A percentile compares a stretch with the other conserved stretches of the same genome.
Evolutionary conservation across 2,797 vertebrate genomes (phyloP).

Genomic region (Lycodopsis pacificus): DNA sequence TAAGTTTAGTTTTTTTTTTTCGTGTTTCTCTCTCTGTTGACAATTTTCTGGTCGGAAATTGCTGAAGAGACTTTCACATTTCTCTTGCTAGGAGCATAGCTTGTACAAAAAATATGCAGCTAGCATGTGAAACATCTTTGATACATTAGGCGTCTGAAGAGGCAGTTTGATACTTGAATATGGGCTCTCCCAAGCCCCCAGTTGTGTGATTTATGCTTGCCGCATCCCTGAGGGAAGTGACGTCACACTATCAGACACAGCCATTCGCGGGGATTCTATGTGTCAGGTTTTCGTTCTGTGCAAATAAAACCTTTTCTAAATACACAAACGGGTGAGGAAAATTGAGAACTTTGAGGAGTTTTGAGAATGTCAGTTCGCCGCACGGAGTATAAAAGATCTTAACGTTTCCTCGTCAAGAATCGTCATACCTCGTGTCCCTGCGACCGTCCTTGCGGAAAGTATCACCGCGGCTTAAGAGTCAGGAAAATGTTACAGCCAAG

Average conservation of each 20-base stretch:
- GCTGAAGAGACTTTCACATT: background rate
- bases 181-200: background rate
- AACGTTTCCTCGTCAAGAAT: background rate
- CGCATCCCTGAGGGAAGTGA: too few relatives aligned
- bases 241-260: background rate
- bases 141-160: background rate
- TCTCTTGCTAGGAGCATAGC: background rate
- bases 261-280: background rate
- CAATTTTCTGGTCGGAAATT: background rate
- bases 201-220: background rate
- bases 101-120: background rate
- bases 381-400: background rate
- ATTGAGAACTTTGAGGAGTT: background rate
- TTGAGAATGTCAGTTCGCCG: background rate
- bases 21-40: background rate
- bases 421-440: background rate
- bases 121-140: background rate
- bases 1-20: background rate
- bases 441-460: background rate
- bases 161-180: background rate
- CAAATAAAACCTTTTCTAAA: background rate
- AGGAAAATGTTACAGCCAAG: conserved; percentile 2
- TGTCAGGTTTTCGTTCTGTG: background rate
- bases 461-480: background rate
- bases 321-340: background rate